phyloP scores from a whole-genome alignment of 2,797 vertebrate genomes.

The Rhynchonycteris naso region DNA sequence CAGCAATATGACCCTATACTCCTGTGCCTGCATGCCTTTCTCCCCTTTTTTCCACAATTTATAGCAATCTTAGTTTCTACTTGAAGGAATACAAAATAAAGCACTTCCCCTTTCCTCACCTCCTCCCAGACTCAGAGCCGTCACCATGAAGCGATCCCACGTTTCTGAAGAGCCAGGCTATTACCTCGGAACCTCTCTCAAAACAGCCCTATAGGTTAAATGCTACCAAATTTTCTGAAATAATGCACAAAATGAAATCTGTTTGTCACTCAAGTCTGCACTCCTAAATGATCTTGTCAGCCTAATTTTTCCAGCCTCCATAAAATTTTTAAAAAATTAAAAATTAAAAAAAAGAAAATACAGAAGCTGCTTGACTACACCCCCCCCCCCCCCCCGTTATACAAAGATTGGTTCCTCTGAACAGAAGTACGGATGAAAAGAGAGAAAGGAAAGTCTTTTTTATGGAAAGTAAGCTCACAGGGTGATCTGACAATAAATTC shows the following conservation, averaged over 20 bases:
- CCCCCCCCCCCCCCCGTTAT: neutral
- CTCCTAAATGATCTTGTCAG: neutral
- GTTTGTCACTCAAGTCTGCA: neutral
- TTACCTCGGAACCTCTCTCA: neutral
- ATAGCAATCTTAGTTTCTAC: neutral
- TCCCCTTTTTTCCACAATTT: neutral
- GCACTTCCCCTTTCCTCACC: neutral
- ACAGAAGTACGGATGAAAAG: neutral
- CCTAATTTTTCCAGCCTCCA: neutral
- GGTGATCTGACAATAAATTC: neutral
- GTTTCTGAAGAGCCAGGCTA: neutral
- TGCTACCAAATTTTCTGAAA: neutral
- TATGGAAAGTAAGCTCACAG: neutral
- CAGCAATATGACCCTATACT: neutral
- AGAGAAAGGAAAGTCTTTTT: neutral
- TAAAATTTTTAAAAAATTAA: no score
- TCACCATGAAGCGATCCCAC: neutral
- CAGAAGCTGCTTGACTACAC: neutral
- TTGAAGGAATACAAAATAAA: neutral
- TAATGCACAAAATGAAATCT: neutral
- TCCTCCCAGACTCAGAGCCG: neutral
- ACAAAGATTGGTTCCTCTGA: neutral
- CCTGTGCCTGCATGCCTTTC: rapidly evolving
- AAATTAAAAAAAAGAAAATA: neutral
- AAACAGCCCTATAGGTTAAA: neutral